Conservation (phyloP, 2,113 vertebrate genomes). For the Myotis lucifugus region DNA sequence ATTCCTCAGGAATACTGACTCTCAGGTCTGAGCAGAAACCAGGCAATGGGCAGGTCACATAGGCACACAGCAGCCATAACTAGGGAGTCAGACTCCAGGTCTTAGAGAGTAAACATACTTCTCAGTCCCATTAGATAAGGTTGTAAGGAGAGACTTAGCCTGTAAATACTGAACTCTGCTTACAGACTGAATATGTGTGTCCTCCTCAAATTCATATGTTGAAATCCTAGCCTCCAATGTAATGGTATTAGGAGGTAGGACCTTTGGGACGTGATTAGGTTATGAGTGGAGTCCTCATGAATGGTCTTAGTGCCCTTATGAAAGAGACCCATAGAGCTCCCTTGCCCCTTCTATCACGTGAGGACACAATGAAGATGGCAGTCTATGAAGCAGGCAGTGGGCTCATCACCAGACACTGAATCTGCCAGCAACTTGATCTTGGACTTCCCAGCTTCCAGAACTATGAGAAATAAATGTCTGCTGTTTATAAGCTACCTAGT, state of each 20-base stretch:
- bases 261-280: not conserved
- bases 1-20: not conserved
- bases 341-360: not conserved
- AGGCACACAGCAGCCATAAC: not conserved
- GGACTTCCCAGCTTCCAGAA: not conserved
- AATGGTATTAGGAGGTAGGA: not conserved
- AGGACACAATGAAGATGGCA: not conserved
- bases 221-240: not conserved
- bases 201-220: not conserved
- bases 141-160: not conserved
- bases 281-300: not conserved
- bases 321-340: not conserved
- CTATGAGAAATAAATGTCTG: not conserved
- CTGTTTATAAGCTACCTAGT: not conserved
- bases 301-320: not conserved
- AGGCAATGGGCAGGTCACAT: not conserved
- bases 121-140: not conserved
- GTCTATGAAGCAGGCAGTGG: not conserved
- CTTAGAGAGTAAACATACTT: not conserved
- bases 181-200: not conserved
- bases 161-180: not conserved
- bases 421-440: not conserved
- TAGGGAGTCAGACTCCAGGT: not conserved
- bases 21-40: not conserved
- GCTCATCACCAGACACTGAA: not conserved